phyloP scores from a whole-genome alignment of 2,797 vertebrate species.

The Rhynchotus rufescens region DNA sequence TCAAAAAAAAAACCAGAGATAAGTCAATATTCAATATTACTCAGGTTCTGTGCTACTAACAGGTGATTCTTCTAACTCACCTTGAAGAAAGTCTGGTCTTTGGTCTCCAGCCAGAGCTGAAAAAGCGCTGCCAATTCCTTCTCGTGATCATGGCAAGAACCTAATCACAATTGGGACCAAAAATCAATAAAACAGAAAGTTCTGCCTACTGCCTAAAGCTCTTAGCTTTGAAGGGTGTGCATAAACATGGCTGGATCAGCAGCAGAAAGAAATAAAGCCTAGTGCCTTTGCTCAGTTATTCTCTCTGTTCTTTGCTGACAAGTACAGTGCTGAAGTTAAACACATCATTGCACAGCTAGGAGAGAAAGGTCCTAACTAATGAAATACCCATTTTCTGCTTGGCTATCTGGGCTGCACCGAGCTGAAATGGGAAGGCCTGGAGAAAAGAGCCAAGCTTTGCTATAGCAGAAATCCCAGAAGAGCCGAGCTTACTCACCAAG shows the following conservation, averaged over 20 bases:
- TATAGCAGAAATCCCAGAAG: rapidly evolving
- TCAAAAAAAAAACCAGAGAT: constrained; percentile 49
- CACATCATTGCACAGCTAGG: not conserved
- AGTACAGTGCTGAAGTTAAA: not conserved
- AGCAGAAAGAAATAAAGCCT: not conserved
- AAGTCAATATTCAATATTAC: not conserved
- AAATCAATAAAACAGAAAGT: not conserved
- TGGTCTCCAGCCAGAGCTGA: constrained; percentile 96
- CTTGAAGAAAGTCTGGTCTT: constrained; percentile 93
- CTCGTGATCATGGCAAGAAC: constrained; percentile 89
- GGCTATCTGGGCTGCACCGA: not conserved
- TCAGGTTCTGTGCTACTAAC: not conserved
- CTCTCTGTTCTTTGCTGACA: not conserved
- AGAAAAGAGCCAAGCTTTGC: not conserved
- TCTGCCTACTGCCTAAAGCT: not conserved
- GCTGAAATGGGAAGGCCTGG: not conserved
- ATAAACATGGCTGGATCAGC: not conserved
- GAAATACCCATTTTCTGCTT: not conserved
- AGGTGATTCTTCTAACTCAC: constrained; percentile 72
- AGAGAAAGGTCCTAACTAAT: not conserved
- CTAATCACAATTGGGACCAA: constrained; percentile 64
- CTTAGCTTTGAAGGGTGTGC: not conserved
- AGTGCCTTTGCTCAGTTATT: not conserved
- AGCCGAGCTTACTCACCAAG: constrained; percentile 83
- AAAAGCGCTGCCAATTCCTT: constrained; percentile 93